Conservation (phyloP, 2,888 invertebrate genomes). For the Pteria penguin region DNA sequence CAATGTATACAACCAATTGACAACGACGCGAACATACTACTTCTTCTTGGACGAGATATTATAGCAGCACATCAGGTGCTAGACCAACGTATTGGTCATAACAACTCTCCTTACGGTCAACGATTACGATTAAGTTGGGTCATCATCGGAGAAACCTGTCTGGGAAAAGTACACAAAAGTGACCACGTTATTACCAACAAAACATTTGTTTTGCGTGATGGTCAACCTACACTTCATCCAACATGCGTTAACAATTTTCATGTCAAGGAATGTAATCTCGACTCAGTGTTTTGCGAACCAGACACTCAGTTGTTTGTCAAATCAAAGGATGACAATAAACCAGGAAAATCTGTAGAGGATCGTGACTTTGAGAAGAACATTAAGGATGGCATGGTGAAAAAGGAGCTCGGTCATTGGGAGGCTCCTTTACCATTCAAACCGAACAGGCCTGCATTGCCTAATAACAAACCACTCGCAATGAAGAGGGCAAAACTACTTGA, state of each 20-base stretch:
- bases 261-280: conserved; percentile 18
- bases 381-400: not conserved
- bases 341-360: conserved; percentile 24
- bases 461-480: conserved; percentile 16
- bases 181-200: conserved; percentile 32
- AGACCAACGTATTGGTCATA: conserved; percentile 17
- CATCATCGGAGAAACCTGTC: conserved; percentile 35
- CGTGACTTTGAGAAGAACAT: not conserved
- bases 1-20: not conserved
- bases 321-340: conserved; percentile 17
- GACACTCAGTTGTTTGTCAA: not conserved
- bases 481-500: conserved; percentile 12
- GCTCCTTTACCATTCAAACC: conserved; percentile 12
- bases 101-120: conserved; percentile 33
- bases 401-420: not conserved
- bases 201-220: conserved; percentile 25
- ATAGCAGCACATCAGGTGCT: conserved; percentile 31
- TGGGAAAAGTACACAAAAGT: conserved; percentile 31
- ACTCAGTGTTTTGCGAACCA: not conserved
- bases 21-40: not conserved
- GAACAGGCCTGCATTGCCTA: conserved; percentile 6
- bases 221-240: conserved; percentile 25
- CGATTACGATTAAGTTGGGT: conserved; percentile 31
- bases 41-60: conserved; percentile 23
- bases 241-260: conserved; percentile 24